phyloP scores from a whole-genome alignment of 2,888 invertebrate species.

The Ormia ochracea region DNA sequence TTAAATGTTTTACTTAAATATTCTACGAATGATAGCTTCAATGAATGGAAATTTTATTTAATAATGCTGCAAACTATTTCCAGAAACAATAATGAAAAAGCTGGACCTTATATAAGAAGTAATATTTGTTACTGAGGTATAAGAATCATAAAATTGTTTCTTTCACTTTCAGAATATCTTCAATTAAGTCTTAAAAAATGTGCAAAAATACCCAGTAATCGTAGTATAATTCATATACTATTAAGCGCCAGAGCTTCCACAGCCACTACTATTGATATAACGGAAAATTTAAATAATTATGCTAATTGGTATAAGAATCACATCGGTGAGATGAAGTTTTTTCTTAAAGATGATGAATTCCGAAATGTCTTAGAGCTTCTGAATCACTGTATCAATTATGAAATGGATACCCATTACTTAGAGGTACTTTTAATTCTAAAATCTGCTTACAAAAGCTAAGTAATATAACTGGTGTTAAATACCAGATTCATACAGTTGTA shows the following conservation, averaged over 20 bases:
- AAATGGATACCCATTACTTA: slow-evolving; percentile 70
- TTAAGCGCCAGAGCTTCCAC: slow-evolving; percentile 70
- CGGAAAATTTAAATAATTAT: slow-evolving; percentile 70
- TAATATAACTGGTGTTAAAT: neutral
- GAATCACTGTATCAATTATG: slow-evolving; percentile 69
- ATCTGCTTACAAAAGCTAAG: neutral
- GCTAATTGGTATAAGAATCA: slow-evolving; percentile 74
- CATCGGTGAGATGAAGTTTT: slow-evolving; percentile 74
- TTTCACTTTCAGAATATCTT: slow-evolving; percentile 68
- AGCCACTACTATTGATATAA: slow-evolving; percentile 69
- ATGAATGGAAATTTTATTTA: slow-evolving; percentile 73
- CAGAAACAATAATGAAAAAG: slow-evolving; percentile 60
- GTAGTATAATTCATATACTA: slow-evolving; percentile 68
- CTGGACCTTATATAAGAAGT: slow-evolving; percentile 68
- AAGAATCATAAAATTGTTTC: neutral
- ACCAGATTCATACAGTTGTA: slow-evolving; percentile 71
- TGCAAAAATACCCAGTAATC: slow-evolving; percentile 64
- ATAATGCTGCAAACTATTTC: slow-evolving; percentile 70
- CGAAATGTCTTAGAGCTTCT: slow-evolving; percentile 68
- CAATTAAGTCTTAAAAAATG: slow-evolving; percentile 70
- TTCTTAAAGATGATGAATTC: slow-evolving; percentile 68
- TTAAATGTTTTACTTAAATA: slow-evolving; percentile 68
- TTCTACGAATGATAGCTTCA: slow-evolving; percentile 67
- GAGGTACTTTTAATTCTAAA: slow-evolving; percentile 66
- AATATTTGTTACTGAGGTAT: neutral